Percentiles rank a stretch among this genome's conserved stretches.
Conservation (phyloP, 2,113 vertebrate genomes). For the Bubo scandiacus region DNA sequence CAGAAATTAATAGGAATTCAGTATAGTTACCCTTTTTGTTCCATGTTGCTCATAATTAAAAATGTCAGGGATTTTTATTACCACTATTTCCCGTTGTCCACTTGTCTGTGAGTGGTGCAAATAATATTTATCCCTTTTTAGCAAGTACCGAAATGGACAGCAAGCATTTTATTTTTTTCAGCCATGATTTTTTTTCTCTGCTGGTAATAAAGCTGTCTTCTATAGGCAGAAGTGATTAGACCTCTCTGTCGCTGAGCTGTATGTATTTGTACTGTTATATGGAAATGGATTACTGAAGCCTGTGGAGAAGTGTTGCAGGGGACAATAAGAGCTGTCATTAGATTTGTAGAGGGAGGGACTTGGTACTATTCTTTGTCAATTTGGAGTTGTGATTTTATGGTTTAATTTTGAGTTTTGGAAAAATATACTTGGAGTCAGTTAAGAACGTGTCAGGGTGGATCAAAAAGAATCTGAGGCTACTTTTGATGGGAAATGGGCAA, state of each 20-base stretch:
- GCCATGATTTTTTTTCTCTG: not conserved
- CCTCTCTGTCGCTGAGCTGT: not conserved
- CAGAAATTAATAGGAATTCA: not conserved
- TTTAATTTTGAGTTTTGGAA: slow-evolving; percentile 13
- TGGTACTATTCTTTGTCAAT: not conserved
- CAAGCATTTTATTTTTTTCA: not conserved
- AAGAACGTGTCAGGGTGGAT: not conserved
- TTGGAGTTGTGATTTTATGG: slow-evolving; percentile 24
- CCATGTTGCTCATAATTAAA: not conserved
- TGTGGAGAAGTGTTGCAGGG: slow-evolving; percentile 59
- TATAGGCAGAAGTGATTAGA: slow-evolving; percentile 16
- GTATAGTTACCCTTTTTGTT: not conserved
- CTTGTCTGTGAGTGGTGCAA: not conserved
- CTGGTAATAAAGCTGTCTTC: slow-evolving; percentile 79
- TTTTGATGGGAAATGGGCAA: not conserved
- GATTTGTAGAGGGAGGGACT: slow-evolving; percentile 28
- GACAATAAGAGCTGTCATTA: slow-evolving; percentile 59
- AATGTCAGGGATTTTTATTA: not conserved
- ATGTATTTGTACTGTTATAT: slow-evolving; percentile 61
- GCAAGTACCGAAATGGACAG: not conserved
- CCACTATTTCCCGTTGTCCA: not conserved
- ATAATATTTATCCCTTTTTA: not conserved
- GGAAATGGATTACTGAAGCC: slow-evolving; percentile 75
- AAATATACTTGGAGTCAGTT: not conserved
- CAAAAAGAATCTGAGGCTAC: not conserved